These are phyloP conservation scores for Siderastrea radians DNA, from an alignment of 92 coral and sea anemone species.

Conservation along the genomic window DNA sequence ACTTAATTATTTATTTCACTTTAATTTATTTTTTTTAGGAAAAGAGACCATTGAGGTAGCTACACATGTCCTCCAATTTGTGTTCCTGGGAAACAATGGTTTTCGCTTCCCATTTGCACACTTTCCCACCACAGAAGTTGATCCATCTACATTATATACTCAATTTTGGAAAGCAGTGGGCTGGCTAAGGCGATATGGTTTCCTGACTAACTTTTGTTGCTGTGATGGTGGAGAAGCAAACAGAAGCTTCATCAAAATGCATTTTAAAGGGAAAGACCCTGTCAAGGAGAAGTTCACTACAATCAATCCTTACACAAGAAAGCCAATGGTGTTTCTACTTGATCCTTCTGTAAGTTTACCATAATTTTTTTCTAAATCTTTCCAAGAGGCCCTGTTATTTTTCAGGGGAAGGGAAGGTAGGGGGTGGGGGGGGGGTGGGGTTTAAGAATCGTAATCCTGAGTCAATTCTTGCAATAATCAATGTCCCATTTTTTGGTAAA, in stretches of 20 bases:
- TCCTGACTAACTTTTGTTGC: constrained; percentile 42
- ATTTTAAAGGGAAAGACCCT: constrained; percentile 58
- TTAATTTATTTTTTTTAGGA: constrained; percentile 4
- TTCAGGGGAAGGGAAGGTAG: no score
- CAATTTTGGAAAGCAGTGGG: constrained; percentile 63
- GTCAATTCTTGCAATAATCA: no score
- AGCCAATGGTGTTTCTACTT: constrained; percentile 39
- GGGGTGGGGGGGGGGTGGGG: no score
- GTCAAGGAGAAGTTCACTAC: constrained; percentile 38
- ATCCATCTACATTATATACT: constrained; percentile 34
- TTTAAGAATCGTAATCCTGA: no score
- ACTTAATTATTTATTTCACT: no score
- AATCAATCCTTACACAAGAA: constrained; percentile 50
- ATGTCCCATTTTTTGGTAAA: no score
- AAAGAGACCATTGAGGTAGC: constrained; percentile 54
- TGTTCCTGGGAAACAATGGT: constrained; percentile 55
- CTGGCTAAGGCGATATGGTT: constrained; percentile 32
- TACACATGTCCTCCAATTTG: constrained; percentile 66
- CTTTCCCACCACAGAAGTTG: constrained; percentile 59
- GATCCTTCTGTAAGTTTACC: constrained; percentile 53
- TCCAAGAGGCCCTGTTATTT: no score
- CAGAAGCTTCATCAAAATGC: constrained; percentile 57
- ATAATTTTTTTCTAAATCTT: no score
- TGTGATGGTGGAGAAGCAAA: constrained; percentile 70
- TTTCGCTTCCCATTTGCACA: constrained; percentile 75